A percentile compares a stretch with the other conserved stretches of the same genome.
phyloP scores from a whole-genome alignment of 2,888 invertebrate species.

The Galerucella calmariensis region DNA sequence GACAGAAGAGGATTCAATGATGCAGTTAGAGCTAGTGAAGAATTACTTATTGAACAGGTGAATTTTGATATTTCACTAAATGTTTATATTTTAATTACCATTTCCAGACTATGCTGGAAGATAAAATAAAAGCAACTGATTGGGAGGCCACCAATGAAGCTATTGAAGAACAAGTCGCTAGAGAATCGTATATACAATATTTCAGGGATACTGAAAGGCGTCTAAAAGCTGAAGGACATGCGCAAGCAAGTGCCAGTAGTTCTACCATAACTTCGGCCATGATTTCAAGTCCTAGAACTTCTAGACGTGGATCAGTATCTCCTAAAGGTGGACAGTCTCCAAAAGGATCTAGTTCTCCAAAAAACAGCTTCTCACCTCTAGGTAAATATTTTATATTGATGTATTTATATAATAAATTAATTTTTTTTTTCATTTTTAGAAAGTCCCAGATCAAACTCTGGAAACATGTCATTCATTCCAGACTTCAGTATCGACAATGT shows the following conservation, averaged over 20 bases:
- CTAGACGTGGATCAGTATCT: constrained; percentile 61
- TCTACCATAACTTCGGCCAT: constrained; percentile 61
- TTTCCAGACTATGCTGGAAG: constrained; percentile 85
- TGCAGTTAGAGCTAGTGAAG: constrained; percentile 81
- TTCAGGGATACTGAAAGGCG: constrained; percentile 63
- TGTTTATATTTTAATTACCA: constrained; percentile 28
- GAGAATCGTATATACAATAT: constrained; percentile 85
- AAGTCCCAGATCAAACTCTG: constrained; percentile 48
- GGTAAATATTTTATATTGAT: constrained; percentile 43
- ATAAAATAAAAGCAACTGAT: constrained; percentile 88
- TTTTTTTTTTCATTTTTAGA: constrained; percentile 44
- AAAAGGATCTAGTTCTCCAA: constrained; percentile 58
- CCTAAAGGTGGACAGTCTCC: constrained; percentile 62
- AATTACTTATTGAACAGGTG: constrained; percentile 82
- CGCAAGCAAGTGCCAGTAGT: constrained; percentile 61
- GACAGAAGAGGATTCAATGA: constrained; percentile 78
- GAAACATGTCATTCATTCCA: constrained; percentile 39
- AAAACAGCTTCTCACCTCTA: constrained; percentile 51
- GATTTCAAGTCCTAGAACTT: constrained; percentile 58
- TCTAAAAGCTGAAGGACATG: constrained; percentile 60
- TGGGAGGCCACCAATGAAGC: constrained; percentile 93
- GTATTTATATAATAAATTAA: too few species aligned
- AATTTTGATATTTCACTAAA: not conserved
- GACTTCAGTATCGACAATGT: constrained; percentile 48
- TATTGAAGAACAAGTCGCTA: constrained; percentile 88